A percentile compares a stretch with the other conserved stretches of the same genome.
Evolutionary conservation across 2,888 invertebrate species (phyloP).

Genomic region (Scotopteryx bipunctaria): DNA sequence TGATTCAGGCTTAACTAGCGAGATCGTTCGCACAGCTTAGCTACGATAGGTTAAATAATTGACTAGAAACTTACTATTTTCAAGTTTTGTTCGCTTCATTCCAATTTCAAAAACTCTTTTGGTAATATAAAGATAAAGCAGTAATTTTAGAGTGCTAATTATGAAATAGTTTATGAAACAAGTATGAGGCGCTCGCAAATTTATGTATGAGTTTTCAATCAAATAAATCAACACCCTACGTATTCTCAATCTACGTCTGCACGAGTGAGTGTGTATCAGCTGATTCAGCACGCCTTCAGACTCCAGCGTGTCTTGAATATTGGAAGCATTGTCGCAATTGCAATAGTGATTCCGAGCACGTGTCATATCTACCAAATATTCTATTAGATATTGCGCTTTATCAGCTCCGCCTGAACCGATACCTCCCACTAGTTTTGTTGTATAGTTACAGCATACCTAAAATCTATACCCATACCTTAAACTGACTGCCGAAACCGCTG

Average conservation of each 20-base stretch:
- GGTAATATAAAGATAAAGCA: too few relatives aligned
- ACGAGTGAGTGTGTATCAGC: slow-evolving; percentile 17
- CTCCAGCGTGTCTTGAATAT: slow-evolving; percentile 30
- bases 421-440: slow-evolving; percentile 12
- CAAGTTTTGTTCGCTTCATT: too few relatives aligned
- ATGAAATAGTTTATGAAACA: neutral
- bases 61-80: too few relatives aligned
- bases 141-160: neutral
- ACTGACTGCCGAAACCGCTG: too few relatives aligned
- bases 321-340: slow-evolving; percentile 30
- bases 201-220: slow-evolving; percentile 12
- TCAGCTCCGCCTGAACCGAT: slow-evolving; percentile 21
- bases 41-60: too few relatives aligned
- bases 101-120: too few relatives aligned
- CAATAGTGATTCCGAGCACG: slow-evolving; percentile 30
- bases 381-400: slow-evolving; percentile 27
- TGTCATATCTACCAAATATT: slow-evolving; percentile 32
- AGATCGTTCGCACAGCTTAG: neutral
- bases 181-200: neutral
- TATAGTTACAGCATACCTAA: neutral
- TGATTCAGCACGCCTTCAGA: slow-evolving; percentile 31
- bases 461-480: too few relatives aligned
- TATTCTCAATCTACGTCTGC: slow-evolving; percentile 14
- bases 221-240: slow-evolving; percentile 12
- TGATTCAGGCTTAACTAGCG: slow-evolving; percentile 4